Percentiles rank a stretch among this genome's conserved stretches.
Evolutionary conservation across 1,140 invertebrate genomes (phyloP).

Genomic region (Pemphigus obesinymphae): DNA sequence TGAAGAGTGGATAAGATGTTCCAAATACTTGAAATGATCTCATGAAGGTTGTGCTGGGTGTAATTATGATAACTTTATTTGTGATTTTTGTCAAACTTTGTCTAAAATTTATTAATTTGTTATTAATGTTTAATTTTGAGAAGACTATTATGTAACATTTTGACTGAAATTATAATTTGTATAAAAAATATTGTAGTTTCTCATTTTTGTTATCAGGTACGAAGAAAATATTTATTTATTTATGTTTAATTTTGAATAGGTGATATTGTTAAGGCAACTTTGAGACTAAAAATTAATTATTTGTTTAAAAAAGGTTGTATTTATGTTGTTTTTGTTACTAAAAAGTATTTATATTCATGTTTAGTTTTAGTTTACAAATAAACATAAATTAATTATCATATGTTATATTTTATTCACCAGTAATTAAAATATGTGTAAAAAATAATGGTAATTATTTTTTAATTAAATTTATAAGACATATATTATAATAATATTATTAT

Average conservation of each 20-base stretch:
- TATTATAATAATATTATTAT: too few species aligned
- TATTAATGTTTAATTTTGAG: background rate
- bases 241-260: background rate
- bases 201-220: background rate
- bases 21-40: background rate
- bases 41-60: background rate
- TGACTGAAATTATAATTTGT: too few species aligned
- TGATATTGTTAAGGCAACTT: background rate
- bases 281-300: background rate
- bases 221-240: background rate
- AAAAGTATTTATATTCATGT: too few species aligned
- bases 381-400: background rate
- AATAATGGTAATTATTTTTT: background rate
- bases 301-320: background rate
- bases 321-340: too few species aligned
- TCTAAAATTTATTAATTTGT: background rate
- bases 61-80: background rate
- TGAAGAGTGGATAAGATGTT: background rate
- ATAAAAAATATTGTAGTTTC: too few species aligned
- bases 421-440: background rate
- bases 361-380: background rate
- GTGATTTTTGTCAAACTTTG: background rate
- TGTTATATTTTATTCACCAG: background rate
- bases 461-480: background rate
- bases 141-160: too few species aligned